Conservation (phyloP, 2,797 vertebrate genomes). For the Australoheros facetus region DNA sequence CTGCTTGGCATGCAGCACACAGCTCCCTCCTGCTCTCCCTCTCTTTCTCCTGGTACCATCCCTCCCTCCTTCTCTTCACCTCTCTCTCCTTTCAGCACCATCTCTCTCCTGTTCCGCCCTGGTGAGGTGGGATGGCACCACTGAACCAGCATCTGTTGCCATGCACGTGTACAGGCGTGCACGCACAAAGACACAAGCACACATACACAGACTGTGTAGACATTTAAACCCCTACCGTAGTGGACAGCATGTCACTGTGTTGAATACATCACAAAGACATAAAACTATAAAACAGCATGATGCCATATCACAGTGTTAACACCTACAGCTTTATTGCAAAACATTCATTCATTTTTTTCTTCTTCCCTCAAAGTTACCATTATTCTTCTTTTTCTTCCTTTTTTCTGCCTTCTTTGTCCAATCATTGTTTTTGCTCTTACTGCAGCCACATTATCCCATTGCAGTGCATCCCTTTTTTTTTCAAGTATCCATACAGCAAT, state of each 20-base stretch:
- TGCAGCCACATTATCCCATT: background rate
- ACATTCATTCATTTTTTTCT: background rate
- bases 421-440: too few species aligned
- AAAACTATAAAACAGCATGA: conserved; percentile 49
- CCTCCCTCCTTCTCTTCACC: conserved; percentile 40
- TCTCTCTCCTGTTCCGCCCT: conserved; percentile 57
- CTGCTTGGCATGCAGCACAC: conserved; percentile 72
- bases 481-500: background rate
- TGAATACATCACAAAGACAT: conserved; percentile 47
- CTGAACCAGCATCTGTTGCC: conserved; percentile 68
- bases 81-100: conserved; percentile 44
- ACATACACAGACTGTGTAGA: conserved; percentile 9
- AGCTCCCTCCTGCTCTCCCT: conserved; percentile 28
- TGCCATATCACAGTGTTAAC: conserved; percentile 28
- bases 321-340: conserved; percentile 16
- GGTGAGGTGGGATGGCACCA: conserved; percentile 70
- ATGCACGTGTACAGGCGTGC: background rate
- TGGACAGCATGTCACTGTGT: conserved; percentile 47
- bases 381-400: background rate
- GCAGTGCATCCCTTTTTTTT: background rate
- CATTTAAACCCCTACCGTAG: conserved; percentile 59
- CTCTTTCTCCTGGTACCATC: conserved; percentile 49
- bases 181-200: background rate
- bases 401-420: background rate
- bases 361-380: too few species aligned